Conservation (phyloP, 2,113 vertebrate species). For the Rhombomys opimus region DNA sequence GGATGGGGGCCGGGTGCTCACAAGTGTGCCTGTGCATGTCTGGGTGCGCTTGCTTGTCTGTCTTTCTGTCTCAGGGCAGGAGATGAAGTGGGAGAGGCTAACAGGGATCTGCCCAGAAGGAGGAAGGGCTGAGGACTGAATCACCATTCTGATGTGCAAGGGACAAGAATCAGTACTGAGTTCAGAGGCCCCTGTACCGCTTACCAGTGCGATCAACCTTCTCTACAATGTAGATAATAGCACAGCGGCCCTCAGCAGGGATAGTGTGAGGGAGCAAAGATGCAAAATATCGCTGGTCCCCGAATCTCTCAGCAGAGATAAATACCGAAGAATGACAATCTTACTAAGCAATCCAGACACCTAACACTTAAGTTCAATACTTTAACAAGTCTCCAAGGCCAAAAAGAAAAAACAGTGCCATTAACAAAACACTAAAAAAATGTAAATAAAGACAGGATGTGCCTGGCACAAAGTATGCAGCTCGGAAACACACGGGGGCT, state of each 20-base stretch:
- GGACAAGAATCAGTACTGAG: background rate
- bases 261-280: background rate
- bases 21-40: no score
- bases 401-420: background rate
- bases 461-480: constrained; percentile 20
- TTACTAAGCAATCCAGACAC: background rate
- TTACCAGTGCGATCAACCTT: background rate
- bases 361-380: background rate
- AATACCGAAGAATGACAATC: background rate
- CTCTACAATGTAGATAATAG: background rate
- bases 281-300: background rate
- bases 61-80: background rate
- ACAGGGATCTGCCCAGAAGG: background rate
- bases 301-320: background rate
- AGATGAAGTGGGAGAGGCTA: no score
- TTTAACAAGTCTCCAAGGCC: background rate
- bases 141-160: background rate
- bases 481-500: background rate
- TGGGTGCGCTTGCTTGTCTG: no score
- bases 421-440: constrained; percentile 54
- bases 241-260: background rate
- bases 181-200: background rate
- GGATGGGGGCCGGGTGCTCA: background rate
- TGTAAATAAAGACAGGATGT: constrained; percentile 56
- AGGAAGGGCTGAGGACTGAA: background rate